Base-by-base conservation (phyloP, 2,113 vertebrate genomes). In the Hypanus sabinus region DNA sequence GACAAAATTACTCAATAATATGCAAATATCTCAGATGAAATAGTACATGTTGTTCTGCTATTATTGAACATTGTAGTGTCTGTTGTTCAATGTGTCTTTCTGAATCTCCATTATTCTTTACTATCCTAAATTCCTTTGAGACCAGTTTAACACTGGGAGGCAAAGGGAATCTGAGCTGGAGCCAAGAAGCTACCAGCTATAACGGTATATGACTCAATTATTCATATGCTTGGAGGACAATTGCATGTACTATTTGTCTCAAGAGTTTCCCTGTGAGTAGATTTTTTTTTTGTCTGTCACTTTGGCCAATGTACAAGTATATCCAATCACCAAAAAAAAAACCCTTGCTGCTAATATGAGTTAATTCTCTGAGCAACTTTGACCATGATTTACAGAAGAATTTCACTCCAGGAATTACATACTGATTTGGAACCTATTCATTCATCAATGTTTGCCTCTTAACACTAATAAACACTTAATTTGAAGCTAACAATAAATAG, bases 111-210 rank as follows among this genome's bases (percentile, higher is more conserved):
- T 93, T 71, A 93, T 46, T 38, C 91, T 70, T 70, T 75, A 73
- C 70, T 46, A 46, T 93, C 36, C 20, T 93, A 22, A 5, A 70
- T 75, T 93, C 91, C 68, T 73, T 93, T 93, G 36, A 93, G 70
- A 93, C 91, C 91, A 46, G 91, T 93, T 93, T 93, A 93, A 93
- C 91, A 55, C 36, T 93, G 91, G 91, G 71, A 73, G 70, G 91
- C 65, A 73, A 93, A 73, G 38, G 65, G 70, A 93, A 73, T 65
- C 3, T 0, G 73, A 90, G 91, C 27, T 73, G 65, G 70, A 93
- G 91, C 91, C 91, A 93, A 93, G 65, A 60, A 33, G 85, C 85
- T 90, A 65, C 85, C 85, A 62, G 70, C 65, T 93, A 46, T 46
- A 46, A 46, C 46, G 46, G 46, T 93, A 70, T 20, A 36, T 20